phyloP scores from a whole-genome alignment of 2,113 vertebrate species.

The Spea multiplicata region DNA sequence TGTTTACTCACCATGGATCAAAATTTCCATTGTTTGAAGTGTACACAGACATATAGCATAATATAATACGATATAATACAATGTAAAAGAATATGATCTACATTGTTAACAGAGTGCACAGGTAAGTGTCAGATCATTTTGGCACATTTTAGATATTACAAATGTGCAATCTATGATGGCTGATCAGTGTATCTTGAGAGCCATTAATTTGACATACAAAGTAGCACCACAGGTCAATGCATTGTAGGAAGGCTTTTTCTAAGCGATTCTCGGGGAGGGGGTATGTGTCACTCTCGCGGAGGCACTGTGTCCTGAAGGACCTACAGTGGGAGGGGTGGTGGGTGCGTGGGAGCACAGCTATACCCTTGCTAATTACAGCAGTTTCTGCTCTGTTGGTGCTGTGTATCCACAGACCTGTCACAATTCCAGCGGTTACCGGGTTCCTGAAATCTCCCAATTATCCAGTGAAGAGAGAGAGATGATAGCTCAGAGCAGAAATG shows the following conservation, averaged over 20 bases:
- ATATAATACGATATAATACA: neutral
- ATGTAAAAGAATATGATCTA: neutral
- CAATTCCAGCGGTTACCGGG: conserved; percentile 24
- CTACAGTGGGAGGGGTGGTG: neutral
- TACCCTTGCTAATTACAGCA: conserved; percentile 36
- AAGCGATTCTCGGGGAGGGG: conserved; percentile 30
- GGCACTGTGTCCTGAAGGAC: conserved; percentile 37
- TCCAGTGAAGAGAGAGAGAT: conserved; percentile 46
- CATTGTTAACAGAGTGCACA: neutral
- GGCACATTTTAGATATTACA: conserved; percentile 4
- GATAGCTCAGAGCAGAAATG: conserved; percentile 32
- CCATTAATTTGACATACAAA: conserved; percentile 17
- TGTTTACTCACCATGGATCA: no score
- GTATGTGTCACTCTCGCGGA: conserved; percentile 17
- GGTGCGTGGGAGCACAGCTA: conserved; percentile 27
- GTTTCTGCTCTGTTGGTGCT: conserved; percentile 32
- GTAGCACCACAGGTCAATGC: conserved; percentile 29
- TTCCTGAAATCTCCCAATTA: conserved; percentile 47
- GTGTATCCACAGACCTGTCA: conserved; percentile 43
- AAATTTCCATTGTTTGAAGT: no score
- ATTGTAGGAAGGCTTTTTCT: conserved; percentile 23
- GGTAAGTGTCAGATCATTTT: neutral
- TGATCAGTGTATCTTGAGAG: conserved; percentile 18
- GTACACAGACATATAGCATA: no score
- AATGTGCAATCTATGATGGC: conserved; percentile 5